Evolutionary conservation across 2,113 vertebrate genomes (phyloP).

Genomic region (Heliornis fulica): DNA sequence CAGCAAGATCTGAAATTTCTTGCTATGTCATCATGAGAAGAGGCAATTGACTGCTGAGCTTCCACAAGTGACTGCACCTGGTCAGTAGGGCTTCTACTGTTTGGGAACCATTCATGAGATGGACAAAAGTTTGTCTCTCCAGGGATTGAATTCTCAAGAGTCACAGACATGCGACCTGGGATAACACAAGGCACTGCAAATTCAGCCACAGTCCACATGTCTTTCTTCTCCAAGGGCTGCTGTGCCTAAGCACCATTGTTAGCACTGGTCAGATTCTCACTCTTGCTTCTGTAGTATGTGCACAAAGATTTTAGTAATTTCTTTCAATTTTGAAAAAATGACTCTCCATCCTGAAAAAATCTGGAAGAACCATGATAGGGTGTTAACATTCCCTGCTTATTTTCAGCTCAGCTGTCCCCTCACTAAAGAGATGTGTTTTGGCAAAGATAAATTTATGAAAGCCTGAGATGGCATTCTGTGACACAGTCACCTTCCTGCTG

Average conservation of each 20-base stretch:
- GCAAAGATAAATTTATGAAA: neutral
- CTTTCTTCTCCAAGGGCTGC: neutral
- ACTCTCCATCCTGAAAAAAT: neutral
- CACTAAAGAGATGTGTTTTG: neutral
- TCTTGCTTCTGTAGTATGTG: neutral
- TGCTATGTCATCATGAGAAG: neutral
- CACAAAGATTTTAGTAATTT: neutral
- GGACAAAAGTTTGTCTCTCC: neutral
- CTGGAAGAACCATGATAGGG: neutral
- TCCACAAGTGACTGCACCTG: neutral
- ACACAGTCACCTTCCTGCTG: neutral
- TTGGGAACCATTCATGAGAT: neutral
- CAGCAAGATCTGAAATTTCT: neutral
- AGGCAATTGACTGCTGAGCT: neutral
- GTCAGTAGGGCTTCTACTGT: neutral
- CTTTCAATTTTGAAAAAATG: neutral
- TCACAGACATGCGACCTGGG: neutral
- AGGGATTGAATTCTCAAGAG: neutral
- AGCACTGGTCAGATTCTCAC: neutral
- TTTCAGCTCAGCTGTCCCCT: neutral
- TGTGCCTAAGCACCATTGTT: neutral
- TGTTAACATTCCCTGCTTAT: neutral
- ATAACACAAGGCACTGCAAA: neutral
- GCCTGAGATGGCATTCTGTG: neutral
- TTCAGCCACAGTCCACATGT: neutral